Conservation (phyloP, 2,113 vertebrate species). For the Propithecus coquereli region DNA sequence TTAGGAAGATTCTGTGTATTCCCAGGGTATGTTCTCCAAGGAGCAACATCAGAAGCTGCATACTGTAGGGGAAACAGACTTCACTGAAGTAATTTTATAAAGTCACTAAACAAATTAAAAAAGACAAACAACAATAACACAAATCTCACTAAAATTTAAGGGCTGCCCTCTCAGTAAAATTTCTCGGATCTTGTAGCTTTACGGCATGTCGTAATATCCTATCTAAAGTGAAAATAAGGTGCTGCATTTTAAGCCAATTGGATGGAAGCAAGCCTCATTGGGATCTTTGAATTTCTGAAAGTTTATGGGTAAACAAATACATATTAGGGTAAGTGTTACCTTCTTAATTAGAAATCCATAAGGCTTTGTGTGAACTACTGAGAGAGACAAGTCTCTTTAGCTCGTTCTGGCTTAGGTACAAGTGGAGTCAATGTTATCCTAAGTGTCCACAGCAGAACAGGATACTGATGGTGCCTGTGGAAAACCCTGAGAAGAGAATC, state of each 20-base stretch:
- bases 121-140: not conserved
- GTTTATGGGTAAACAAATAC: not conserved
- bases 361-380: not conserved
- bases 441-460: not conserved
- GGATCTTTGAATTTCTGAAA: not conserved
- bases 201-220: not conserved
- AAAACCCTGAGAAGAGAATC: not conserved
- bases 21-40: not conserved
- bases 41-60: not conserved
- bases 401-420: not conserved
- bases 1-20: not conserved
- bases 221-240: not conserved
- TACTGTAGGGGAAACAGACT: not conserved
- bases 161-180: not conserved
- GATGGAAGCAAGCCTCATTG: not conserved
- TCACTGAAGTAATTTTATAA: not conserved
- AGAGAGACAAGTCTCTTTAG: not conserved
- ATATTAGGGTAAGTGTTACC: not conserved
- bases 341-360: not conserved
- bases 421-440: not conserved
- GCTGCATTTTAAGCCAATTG: not conserved
- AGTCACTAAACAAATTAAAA: not conserved
- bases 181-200: not conserved
- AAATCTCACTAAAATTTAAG: not conserved
- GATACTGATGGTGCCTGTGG: not conserved